Evolutionary conservation across 2,797 vertebrate genomes (phyloP).

Genomic region (Gymnopithys bicolor): DNA sequence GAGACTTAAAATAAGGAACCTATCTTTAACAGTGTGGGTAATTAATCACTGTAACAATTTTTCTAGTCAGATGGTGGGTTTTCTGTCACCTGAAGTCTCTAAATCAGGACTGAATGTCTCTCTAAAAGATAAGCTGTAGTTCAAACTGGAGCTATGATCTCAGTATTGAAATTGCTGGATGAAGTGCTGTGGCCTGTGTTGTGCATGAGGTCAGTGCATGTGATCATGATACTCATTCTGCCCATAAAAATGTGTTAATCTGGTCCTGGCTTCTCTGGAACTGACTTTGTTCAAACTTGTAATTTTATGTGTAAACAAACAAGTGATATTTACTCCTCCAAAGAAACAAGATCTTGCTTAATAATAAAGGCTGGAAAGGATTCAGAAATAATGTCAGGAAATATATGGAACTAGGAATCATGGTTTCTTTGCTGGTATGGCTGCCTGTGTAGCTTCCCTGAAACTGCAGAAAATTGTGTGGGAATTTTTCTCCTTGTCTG

Average conservation of each 20-base stretch:
- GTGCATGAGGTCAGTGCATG: neutral
- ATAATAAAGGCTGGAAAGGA: neutral
- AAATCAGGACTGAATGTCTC: conserved; percentile 19
- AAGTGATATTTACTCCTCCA: neutral
- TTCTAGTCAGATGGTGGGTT: neutral
- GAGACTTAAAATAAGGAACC: conserved; percentile 20
- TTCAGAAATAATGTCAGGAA: neutral
- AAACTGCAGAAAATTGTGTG: neutral
- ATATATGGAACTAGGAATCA: neutral
- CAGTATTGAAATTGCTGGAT: neutral
- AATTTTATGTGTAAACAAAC: neutral
- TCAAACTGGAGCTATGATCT: conserved; percentile 12
- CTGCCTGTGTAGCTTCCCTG: neutral
- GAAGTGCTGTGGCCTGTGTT: neutral
- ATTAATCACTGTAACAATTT: conserved; percentile 36
- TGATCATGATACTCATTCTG: neutral
- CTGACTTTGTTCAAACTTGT: conserved; percentile 3
- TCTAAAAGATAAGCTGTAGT: neutral
- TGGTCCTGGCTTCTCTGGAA: neutral
- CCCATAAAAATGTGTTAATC: neutral
- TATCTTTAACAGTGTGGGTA: neutral
- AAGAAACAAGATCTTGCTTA: neutral
- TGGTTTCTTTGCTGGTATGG: neutral
- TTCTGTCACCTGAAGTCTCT: neutral
- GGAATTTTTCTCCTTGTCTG: neutral